These are phyloP conservation scores for Hippocampus zosterae DNA, from an alignment of 2,113 vertebrate species.

Conservation along the genomic window DNA sequence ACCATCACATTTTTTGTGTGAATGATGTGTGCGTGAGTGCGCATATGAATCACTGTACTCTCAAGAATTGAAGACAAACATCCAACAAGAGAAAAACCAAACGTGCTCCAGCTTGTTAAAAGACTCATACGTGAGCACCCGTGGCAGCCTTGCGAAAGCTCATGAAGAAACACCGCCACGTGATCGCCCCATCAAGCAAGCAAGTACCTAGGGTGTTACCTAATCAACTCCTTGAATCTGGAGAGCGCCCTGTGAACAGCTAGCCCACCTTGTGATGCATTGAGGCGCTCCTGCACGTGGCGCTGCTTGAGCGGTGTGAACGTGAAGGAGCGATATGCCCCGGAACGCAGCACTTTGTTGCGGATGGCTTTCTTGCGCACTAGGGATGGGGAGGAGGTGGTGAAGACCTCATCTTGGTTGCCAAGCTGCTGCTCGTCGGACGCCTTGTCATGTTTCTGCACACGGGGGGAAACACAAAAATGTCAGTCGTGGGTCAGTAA, in stretches of 20 bases:
- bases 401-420: conserved; percentile 71
- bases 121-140: not conserved
- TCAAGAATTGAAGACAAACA: not conserved
- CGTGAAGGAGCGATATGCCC: conserved; percentile 89
- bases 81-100: not conserved
- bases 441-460: conserved; percentile 35
- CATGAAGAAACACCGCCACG: conserved; percentile 23
- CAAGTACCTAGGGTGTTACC: conserved; percentile 57
- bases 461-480: not conserved
- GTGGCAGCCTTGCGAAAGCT: not conserved
- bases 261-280: conserved; percentile 67
- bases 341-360: conserved; percentile 85
- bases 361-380: conserved; percentile 91
- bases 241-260: conserved; percentile 66
- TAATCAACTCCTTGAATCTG: conserved; percentile 67
- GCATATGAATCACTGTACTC: not conserved
- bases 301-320: conserved; percentile 78
- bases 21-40: no score
- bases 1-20: no score
- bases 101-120: not conserved
- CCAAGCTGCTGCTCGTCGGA: conserved; percentile 20
- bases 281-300: conserved; percentile 71
- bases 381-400: conserved; percentile 81
- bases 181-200: conserved; percentile 23
- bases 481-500: not conserved